Evolutionary conservation across 2,113 vertebrate genomes (phyloP).

Genomic region (Apeltes quadracus): DNA sequence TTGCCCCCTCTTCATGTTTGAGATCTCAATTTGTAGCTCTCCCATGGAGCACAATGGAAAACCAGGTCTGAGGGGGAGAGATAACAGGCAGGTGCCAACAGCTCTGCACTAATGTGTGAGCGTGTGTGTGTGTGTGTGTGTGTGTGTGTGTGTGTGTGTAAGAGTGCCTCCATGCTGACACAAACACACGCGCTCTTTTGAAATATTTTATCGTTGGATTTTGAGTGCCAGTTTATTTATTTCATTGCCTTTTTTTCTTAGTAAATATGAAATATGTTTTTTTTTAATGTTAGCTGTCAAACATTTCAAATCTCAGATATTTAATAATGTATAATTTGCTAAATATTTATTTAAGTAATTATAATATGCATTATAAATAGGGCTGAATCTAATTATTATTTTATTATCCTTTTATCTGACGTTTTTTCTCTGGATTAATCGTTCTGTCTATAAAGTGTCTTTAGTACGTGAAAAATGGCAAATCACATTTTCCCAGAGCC

Average conservation of each 20-base stretch:
- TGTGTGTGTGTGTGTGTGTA: constrained; percentile 1
- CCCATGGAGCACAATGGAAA: constrained; percentile 75
- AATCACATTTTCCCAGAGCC: not conserved
- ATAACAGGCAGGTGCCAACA: constrained; percentile 78
- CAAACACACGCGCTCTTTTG: not conserved
- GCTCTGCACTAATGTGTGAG: constrained; percentile 41
- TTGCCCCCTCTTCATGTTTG: constrained; percentile 75
- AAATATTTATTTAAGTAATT: constrained; percentile 21
- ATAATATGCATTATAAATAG: constrained; percentile 10
- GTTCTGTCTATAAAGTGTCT: not conserved
- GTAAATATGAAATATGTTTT: not conserved
- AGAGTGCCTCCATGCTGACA: not conserved
- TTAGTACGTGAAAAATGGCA: not conserved
- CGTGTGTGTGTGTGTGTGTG: constrained; percentile 18
- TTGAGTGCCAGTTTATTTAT: constrained; percentile 21
- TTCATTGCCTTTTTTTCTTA: constrained; percentile 1
- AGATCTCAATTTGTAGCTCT: constrained; percentile 81
- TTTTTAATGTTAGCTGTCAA: too few relatives aligned
- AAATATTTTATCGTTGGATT: constrained; percentile 8
- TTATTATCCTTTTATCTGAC: not conserved
- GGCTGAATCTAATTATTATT: not conserved
- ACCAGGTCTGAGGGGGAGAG: constrained; percentile 73
- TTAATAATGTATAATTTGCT: constrained; percentile 7
- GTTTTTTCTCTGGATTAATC: not conserved
- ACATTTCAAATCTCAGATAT: not conserved